phyloP scores from a whole-genome alignment of 2,797 vertebrate species.

The Molossus alvarezi region DNA sequence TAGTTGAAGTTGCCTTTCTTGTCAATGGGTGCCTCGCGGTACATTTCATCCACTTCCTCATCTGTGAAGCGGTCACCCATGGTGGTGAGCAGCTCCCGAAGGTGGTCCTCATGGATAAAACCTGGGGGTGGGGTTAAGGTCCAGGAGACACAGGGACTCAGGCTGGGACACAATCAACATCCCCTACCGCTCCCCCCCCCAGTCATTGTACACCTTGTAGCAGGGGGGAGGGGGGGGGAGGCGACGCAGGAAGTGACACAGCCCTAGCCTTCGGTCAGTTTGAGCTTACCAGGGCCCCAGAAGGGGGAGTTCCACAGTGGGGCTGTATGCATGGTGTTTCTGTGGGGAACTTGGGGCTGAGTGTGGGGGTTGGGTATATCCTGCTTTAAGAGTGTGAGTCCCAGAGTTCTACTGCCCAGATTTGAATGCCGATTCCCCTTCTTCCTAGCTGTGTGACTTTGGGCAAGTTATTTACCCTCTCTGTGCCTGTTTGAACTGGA shows the following conservation, averaged over 20 bases:
- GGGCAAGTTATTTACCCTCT: neutral
- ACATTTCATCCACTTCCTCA: conserved; percentile 99
- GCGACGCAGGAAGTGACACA: neutral
- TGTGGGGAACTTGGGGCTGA: neutral
- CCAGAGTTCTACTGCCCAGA: neutral
- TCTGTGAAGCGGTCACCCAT: conserved; percentile 99
- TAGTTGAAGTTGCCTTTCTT: conserved; percentile 99
- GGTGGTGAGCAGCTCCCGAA: conserved; percentile 98
- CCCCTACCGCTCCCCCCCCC: neutral
- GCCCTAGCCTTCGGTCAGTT: neutral
- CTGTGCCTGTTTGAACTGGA: conserved; percentile 9
- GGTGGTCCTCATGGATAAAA: conserved; percentile 98
- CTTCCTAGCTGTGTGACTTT: neutral
- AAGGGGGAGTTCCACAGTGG: neutral
- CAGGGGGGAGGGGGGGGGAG: rapidly evolving
- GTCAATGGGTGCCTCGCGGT: conserved; percentile 98
- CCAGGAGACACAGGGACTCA: neutral
- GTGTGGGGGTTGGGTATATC: neutral
- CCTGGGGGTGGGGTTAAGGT: conserved; percentile 88
- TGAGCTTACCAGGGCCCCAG: neutral
- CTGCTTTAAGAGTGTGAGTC: neutral
- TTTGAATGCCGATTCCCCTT: neutral
- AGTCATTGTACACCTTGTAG: neutral
- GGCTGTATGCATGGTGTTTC: neutral
- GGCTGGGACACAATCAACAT: neutral